Percentiles rank a stretch among this genome's conserved stretches.
These are phyloP conservation scores for Lottia gigantea DNA, from an alignment of 2,888 invertebrate species.

Conservation along the genomic window DNA sequence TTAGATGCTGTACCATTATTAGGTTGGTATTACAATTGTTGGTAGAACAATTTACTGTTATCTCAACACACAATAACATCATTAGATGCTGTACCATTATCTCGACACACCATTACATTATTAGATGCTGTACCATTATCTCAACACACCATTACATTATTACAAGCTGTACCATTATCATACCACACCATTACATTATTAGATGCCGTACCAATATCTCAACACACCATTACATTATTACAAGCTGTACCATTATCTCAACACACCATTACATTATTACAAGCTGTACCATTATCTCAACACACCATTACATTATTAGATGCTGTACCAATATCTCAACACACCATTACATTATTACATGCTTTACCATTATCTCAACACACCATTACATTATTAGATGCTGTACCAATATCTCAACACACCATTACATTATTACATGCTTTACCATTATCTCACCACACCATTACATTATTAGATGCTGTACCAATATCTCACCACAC, in stretches of 20 bases:
- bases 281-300: conserved; percentile 88
- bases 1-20: conserved; percentile 88
- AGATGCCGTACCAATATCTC: conserved; percentile 88
- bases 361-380: conserved; percentile 83
- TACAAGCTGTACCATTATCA: conserved; percentile 76
- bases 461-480: conserved; percentile 72
- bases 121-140: neutral
- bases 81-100: conserved; percentile 88
- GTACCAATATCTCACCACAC: conserved; percentile 84
- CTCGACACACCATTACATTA: conserved; percentile 71
- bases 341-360: conserved; percentile 84
- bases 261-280: too few species aligned
- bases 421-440: too few species aligned
- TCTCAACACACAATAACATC: conserved; percentile 82
- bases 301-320: too few species aligned
- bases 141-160: too few species aligned
- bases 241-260: conserved; percentile 83
- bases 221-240: too few species aligned
- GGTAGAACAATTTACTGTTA: too few species aligned
- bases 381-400: too few species aligned
- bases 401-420: too few species aligned
- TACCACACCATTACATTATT: conserved; percentile 83
- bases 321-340: conserved; percentile 76
- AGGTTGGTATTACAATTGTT: conserved; percentile 73
- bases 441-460: too few species aligned